Evolutionary conservation across 2,888 invertebrate genomes (phyloP), one percentile per base, ranked within the genome.

Genomic region (Macrosiphum euphorbiae): DNA sequence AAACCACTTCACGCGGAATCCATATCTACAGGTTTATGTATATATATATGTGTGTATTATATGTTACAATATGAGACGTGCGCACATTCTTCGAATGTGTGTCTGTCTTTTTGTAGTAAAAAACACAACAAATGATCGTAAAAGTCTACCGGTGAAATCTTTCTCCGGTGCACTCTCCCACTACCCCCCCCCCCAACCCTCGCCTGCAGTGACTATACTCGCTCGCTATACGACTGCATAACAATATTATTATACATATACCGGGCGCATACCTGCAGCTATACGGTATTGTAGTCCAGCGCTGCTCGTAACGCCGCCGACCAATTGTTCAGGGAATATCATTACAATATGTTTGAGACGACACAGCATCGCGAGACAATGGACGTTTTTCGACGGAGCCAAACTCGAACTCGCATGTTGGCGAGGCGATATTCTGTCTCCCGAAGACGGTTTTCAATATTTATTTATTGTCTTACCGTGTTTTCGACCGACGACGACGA

Each of bases 11-110:
- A 26, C 91, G 50, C 50, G 78, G 35, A 84, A 78, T 78, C 78
- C 78, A 78, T 78, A 78, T 78, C 35, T 78, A n/a, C 16, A 67
- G 78, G 20, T 78, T 78, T 24, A 78, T 35, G 35, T 7, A 20
- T 2, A 52, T 50, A 52, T n/a, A n/a, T n/a, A 28, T 1, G 7
- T n/a, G 7, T 3, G 26, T 90, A 78, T n/a, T 50, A 24, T 10
- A 78, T 50, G n/a, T n/a, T n/a, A n/a, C n/a, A 41, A 26, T 86
- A 84, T 44, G 10, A 35, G 11, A 67, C 28, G 11, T 86, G 85
- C 16, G n/a, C 26, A 67, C 55, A 91, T 85, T 91, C 91, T 86
- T 86, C 44, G 44, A n/a, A 85, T 52, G 78, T 78, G 85, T 55
- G 58, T 84, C 35, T 35, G 85, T 44, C 85, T 58, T 91, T 55